phyloP scores from a whole-genome alignment of 2,888 invertebrate species.

The Keiferia lycopersicella region DNA sequence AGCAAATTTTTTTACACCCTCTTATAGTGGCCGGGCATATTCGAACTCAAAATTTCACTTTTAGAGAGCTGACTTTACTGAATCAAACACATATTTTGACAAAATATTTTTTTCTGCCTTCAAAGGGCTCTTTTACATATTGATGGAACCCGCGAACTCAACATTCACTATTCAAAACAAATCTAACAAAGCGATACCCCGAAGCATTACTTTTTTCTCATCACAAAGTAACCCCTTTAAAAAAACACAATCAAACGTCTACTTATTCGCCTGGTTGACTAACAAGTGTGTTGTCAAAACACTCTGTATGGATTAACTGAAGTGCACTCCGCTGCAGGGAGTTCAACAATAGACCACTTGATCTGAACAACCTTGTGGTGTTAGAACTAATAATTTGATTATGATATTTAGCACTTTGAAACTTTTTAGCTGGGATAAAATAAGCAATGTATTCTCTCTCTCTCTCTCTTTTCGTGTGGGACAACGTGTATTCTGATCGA shows the following conservation, averaged over 20 bases:
- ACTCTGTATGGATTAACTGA: constrained; percentile 15
- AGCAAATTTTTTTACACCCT: no score
- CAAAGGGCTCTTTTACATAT: no score
- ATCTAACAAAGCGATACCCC: background rate
- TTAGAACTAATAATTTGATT: background rate
- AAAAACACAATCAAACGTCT: constrained; percentile 14
- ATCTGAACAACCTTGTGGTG: constrained; percentile 7
- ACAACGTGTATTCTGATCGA: no score
- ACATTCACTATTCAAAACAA: background rate
- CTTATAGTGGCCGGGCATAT: no score
- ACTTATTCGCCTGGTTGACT: constrained; percentile 13
- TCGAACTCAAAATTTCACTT: no score
- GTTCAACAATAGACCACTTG: constrained; percentile 18
- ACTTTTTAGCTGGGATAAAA: background rate
- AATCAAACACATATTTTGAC: no score
- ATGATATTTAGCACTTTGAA: background rate
- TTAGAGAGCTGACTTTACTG: no score
- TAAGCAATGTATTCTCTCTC: no score
- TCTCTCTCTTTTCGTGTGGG: no score
- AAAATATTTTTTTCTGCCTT: no score
- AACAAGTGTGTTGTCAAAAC: constrained; percentile 25
- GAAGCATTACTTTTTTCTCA: background rate
- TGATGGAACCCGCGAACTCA: no score
- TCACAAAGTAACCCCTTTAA: constrained; percentile 1
- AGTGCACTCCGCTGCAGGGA: constrained; percentile 14